Base-by-base conservation (phyloP, 2,797 vertebrate species). In the Trachops cirrhosus region DNA sequence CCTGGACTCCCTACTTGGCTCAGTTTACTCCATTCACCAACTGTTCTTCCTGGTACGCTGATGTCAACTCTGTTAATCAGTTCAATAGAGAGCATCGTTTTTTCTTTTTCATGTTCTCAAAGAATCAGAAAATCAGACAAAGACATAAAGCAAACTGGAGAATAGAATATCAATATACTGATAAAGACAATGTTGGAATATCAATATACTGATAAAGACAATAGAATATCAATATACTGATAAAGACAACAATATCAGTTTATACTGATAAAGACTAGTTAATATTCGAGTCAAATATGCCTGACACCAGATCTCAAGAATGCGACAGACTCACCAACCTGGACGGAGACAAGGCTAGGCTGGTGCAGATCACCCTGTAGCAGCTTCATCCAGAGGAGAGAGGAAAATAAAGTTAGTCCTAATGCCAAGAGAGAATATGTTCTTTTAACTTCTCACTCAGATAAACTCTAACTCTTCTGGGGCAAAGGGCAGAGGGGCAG, bases 301-400 rank as follows among this genome's bases (percentile, higher is more conserved):
- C n/a, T 80, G 19, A 39, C 26, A n/a, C 11, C 1, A 44, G 10
- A 90, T 89, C 7, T 11, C 4, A 54, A 16, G 22, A 26, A 67
- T 6, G 14, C 54, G 71, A 15, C 24, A 78, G 2, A 48, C 9
- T 86, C 18, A 19, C 19, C 9, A 29, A 18, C 6, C 9, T 9
- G 32, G 7, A 54, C 6, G 44, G 4, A 86, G 22, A 2, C 24
- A 64, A 19, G 39, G 4, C 4, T 26, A 5, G 34, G 26, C 6
- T 46, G 6, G 29, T 6, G 22, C 0, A 46, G 14, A 15, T 9
- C 1, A 0, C 3, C 11, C 0, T 2, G 22, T 15, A 29, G 22
- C 19, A 32, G 22, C 41, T 80, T 68, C 8, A 9, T 24, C 37
- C 19, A 16, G 18, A 94, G 0, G 6, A 22, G 0, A 16, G 14